Base-by-base conservation (phyloP, 2,888 invertebrate genomes). In the Synergus gifuensis region DNA sequence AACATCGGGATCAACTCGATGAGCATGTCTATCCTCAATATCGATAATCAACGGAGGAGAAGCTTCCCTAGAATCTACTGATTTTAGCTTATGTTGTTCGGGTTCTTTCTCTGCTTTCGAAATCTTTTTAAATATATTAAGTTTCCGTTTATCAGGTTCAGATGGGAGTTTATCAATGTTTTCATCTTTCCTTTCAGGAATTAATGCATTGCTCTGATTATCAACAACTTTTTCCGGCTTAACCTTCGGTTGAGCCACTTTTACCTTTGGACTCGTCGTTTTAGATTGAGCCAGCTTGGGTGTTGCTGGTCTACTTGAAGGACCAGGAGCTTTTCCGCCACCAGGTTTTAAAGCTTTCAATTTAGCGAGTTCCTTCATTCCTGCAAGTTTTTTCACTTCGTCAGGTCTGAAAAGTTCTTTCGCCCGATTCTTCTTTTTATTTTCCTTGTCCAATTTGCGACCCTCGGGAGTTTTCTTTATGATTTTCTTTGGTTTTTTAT, bases 61-160 rank as follows among this genome's bases (percentile, higher is more conserved):
- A 84, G 90, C 91, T 60, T 93, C 93, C 18, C 92, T 87, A 1
- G 92, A 92, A 82, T 90, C 89, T 8, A 92, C 84, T 28, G 92
- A 92, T 82, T 93, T 92, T 18, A 85, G 77, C 80, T 93, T 93
- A n/a, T 88, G 83, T 81, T 90, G 89, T n/a, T 91, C 91, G 76
- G 88, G 83, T 79, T 94, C 94, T 87, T 95, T 95, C 87, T 95
- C 94, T 0, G 93, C 90, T 84, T 93, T 93, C 81, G 97, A 95
- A 91, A 97, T 96, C 92, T 97, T 97, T 91, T 97, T 97, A 89
- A 97, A 96, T 90, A 97, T 97, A 93, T 97, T 97, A 62, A 97
- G 93, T 91, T 97, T 98, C 91, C 96, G 96, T 92, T 96, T 96
- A 90, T 97, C 96, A 0, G 97, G 97, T 92, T 97, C 97, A 14